Base-by-base conservation (phyloP, 2,888 invertebrate genomes). In the Leptodirus hochenwartii region DNA sequence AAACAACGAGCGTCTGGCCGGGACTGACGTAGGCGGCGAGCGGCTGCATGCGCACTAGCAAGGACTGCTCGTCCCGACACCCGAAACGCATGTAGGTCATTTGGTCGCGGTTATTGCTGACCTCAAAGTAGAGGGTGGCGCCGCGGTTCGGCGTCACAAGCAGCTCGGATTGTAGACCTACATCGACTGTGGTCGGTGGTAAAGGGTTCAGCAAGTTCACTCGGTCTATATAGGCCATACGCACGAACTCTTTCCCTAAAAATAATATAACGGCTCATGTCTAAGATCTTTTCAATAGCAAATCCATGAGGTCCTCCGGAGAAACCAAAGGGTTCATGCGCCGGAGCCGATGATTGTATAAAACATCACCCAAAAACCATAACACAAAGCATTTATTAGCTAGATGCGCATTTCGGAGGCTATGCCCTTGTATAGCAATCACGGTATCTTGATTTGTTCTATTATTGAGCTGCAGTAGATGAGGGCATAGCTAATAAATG, bases 31-130 rank as follows among this genome's bases (percentile, higher is more conserved):
- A 50, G 49, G 57, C 57, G 5, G 53, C 50, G 17, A 51, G 41
- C 2, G 73, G 73, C 17, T 49, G 56, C 34, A 77, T 59, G 3
- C 59, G 59, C 15, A 62, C 54, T 13, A 77, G 43, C 39, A 68
- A 64, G 10, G 62, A 53, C 33, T 64, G 56, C 42, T 74, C 63
- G 30, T 72, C 66, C 6, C 60, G 59, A 1, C 70, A 71, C 16
- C 60, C 62, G 44, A 72, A 77, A 31, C 52, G 53, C 41, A 67
- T 70, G 34, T 56, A 57, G 12, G 62, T 61, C 0, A 59, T 47
- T 36, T 57, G 64, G 6, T 62, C 62, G n/a, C 64, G 64, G 50
- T 66, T 69, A 51, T 81, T 81, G 1, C 70, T 74, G 1, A 81
- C 69, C 51, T 78, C 74, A 43, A 76, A 80, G 35, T 68, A 61